These are phyloP conservation scores for Noturus placidus DNA, from an alignment of 2,113 vertebrate genomes.

Conservation along the genomic window DNA sequence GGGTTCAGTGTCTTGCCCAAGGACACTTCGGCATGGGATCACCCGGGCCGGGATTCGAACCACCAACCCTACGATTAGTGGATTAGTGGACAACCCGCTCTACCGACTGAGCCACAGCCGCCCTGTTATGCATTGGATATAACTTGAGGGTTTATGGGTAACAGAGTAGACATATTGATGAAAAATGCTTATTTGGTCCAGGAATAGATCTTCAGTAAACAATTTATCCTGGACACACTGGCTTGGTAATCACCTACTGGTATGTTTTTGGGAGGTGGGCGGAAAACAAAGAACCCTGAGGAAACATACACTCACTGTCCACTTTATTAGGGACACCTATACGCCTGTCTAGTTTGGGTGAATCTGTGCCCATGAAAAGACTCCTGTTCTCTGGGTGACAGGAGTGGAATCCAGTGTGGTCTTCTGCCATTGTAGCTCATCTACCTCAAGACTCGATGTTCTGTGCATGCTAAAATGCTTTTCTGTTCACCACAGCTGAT, in stretches of 20 bases:
- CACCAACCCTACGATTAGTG: too few relatives aligned
- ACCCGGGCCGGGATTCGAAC: too few relatives aligned
- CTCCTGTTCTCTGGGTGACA: background rate
- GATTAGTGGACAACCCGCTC: too few relatives aligned
- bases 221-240: background rate
- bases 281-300: background rate
- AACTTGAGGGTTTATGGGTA: background rate
- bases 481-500: background rate
- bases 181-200: background rate
- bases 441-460: background rate
- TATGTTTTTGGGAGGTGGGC: background rate
- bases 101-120: too few relatives aligned
- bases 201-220: background rate
- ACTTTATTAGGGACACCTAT: background rate
- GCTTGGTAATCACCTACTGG: background rate
- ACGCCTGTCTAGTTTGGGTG: too few relatives aligned
- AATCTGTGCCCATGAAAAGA: background rate
- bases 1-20: too few relatives aligned
- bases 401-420: background rate
- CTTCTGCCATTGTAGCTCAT: background rate
- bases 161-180: background rate
- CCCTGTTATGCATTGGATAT: background rate
- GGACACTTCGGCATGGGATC: too few relatives aligned
- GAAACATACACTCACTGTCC: background rate
- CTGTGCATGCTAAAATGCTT: background rate